These are phyloP conservation scores for Brassicogethes aeneus DNA, from an alignment of 2,888 invertebrate genomes.

Conservation along the genomic window DNA sequence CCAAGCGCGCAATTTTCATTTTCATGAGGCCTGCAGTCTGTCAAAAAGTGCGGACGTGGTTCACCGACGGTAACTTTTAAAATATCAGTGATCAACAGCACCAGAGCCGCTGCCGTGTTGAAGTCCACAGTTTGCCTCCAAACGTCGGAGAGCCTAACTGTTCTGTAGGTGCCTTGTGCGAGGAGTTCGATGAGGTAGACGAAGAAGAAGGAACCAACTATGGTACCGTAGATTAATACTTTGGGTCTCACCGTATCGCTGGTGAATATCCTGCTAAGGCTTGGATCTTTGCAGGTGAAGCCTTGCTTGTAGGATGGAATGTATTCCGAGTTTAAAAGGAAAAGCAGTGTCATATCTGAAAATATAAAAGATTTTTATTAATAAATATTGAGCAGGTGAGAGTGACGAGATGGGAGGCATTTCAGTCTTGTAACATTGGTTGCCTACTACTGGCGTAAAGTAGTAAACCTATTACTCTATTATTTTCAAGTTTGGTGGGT, in stretches of 20 bases:
- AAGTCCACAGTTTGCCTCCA: background rate
- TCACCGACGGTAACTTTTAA: slow-evolving; percentile 59
- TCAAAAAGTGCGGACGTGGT: slow-evolving; percentile 66
- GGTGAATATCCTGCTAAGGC: slow-evolving; percentile 53
- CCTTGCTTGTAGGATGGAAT: slow-evolving; percentile 55
- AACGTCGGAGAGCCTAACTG: slow-evolving; percentile 33
- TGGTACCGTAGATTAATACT: slow-evolving; percentile 45
- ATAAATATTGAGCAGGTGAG: too few species aligned
- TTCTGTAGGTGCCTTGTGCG: slow-evolving; percentile 33
- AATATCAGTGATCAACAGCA: slow-evolving; percentile 50
- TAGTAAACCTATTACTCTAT: too few species aligned
- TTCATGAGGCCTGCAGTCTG: slow-evolving; percentile 58
- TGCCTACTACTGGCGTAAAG: too few species aligned
- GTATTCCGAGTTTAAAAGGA: slow-evolving; percentile 54
- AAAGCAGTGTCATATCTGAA: slow-evolving; percentile 51
- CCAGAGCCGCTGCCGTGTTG: slow-evolving; percentile 44
- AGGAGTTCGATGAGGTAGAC: slow-evolving; percentile 28
- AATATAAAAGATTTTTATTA: slow-evolving; percentile 35
- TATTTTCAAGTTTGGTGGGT: too few species aligned
- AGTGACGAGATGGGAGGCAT: too few species aligned
- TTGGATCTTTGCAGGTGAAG: slow-evolving; percentile 63
- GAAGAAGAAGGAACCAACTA: slow-evolving; percentile 48
- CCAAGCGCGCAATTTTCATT: slow-evolving; percentile 50
- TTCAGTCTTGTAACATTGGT: too few species aligned
- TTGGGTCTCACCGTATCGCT: slow-evolving; percentile 60